A percentile compares a stretch with the other conserved stretches of the same genome.
Evolutionary conservation across 2,113 vertebrate species (phyloP).

Genomic region (Calyptomena viridis): DNA sequence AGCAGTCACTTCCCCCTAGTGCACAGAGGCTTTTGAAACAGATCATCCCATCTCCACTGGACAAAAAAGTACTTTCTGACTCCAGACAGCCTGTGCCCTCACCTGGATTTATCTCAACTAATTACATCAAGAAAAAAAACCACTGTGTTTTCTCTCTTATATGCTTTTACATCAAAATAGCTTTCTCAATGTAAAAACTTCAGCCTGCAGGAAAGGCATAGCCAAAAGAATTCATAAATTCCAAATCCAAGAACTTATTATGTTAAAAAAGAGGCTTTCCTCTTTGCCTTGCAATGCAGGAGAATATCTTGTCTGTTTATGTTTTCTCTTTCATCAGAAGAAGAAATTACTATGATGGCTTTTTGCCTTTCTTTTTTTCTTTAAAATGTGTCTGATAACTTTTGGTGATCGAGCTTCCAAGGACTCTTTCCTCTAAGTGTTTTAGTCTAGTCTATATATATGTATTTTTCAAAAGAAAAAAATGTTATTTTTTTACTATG

Average conservation of each 20-base stretch:
- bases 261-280: background rate
- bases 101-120: background rate
- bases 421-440: conserved; percentile 37
- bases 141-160: background rate
- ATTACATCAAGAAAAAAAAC: background rate
- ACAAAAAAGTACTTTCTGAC: background rate
- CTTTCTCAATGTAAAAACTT: background rate
- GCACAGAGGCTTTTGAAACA: background rate
- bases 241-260: background rate
- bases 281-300: background rate
- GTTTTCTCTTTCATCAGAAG: background rate
- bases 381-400: background rate
- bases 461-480: background rate
- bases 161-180: background rate
- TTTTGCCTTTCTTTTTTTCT: background rate
- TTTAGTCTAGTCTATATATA: background rate
- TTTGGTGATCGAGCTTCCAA: background rate
- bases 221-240: background rate
- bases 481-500: background rate
- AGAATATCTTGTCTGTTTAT: background rate
- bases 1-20: background rate
- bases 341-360: background rate
- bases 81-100: background rate
- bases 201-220: background rate
- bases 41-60: background rate